Base-by-base conservation (phyloP, 2,797 vertebrate species). In the Nothura maculosa region DNA sequence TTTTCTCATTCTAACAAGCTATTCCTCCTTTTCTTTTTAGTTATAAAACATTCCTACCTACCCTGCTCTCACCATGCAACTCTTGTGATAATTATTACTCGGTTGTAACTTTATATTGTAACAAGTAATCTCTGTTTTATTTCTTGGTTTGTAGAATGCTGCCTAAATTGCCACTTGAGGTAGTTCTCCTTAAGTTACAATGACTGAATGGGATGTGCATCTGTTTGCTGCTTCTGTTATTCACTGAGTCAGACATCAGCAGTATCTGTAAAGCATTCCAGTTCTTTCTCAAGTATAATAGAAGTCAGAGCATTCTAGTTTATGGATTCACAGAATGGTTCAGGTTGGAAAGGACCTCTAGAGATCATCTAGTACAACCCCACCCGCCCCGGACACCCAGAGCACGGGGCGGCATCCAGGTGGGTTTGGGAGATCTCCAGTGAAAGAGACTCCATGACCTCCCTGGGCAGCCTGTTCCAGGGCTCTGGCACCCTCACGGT, bases 111-210 rank as follows among this genome's bases (percentile, higher is more conserved):
- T 92, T 92, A 69, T 79, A 69, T 89, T 77, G 40, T 79, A 83
- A 64, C 48, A 90, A 91, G 60, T 52, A 94, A 34, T 69, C 87
- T 66, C 87, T 12, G 42, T 87, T 75, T 85, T 91, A 91, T 81
- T 82, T 93, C 85, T 92, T 86, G 57, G 87, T 90, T 88, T 92
- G 69, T 91, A 85, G 63, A 75, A 90, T 45, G 38, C 58, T 27
- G 21, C 28, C 57, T 85, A 48, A 76, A 77, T 80, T 89, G 66
- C 81, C 32, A 64, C 72, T 92, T 93, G 14, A 13, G 62, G 54
- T 76, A 87, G 48, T 45, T 93, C 11, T 36, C n/a, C 47, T 91
- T 72, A 85, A 87, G 83, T 89, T 55, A 70, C 54, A 89, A 82
- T 75, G 88, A 80, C 69, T 62, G 68, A 54, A 57, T 63, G 62